phyloP scores from a whole-genome alignment of 2,888 invertebrate genomes.

The Xylophagus ater region DNA sequence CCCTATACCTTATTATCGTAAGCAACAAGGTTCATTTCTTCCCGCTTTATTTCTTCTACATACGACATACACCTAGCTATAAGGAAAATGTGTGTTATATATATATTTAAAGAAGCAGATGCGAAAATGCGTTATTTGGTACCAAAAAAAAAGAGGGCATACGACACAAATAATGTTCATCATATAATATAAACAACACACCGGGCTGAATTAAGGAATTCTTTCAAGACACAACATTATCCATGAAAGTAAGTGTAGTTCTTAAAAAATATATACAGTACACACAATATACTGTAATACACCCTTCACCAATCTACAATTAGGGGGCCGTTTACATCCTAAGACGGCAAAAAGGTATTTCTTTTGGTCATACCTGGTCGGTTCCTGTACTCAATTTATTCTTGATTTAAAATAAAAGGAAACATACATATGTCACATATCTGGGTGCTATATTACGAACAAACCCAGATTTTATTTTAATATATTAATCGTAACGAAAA shows the following conservation, averaged over 20 bases:
- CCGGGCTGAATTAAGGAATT: constrained; percentile 13
- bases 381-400: constrained; percentile 1
- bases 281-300: too few species aligned
- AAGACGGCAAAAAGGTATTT: too few species aligned
- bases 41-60: too few species aligned
- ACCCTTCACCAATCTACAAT: constrained; percentile 11
- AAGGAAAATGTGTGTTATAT: too few species aligned
- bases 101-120: constrained; percentile 10
- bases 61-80: too few species aligned
- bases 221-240: too few species aligned
- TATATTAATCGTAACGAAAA: too few species aligned
- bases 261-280: too few species aligned
- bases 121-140: constrained; percentile 11
- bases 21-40: too few species aligned
- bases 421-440: constrained; percentile 8
- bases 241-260: too few species aligned
- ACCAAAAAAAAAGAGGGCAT: neutral
- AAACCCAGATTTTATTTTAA: too few species aligned
- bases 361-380: neutral
- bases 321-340: constrained; percentile 10
- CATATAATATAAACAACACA: constrained; percentile 1
- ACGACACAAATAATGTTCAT: neutral
- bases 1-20: too few species aligned
- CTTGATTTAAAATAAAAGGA: neutral
- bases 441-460: neutral